Percentiles rank a stretch among this genome's conserved stretches.
Conservation (phyloP, 2,113 vertebrate species). For the Dinomys branickii region DNA sequence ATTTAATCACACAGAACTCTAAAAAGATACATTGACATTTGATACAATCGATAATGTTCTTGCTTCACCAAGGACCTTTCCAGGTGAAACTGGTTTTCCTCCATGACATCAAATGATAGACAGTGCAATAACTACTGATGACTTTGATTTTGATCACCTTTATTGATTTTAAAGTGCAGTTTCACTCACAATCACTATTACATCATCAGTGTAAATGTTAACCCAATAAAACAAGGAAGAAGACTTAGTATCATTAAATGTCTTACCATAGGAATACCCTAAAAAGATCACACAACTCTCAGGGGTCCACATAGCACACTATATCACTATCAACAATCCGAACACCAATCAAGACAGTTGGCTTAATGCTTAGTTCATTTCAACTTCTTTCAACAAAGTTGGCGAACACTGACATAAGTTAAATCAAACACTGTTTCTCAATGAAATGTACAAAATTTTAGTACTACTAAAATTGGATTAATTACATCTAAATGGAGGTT, state of each 20-base stretch:
- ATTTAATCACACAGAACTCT: not conserved
- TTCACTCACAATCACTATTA: not conserved
- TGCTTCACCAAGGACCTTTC: not conserved
- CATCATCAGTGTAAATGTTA: not conserved
- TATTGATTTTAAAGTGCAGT: not conserved
- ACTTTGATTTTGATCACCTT: not conserved
- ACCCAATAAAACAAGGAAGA: not conserved
- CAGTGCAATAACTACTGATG: too few species aligned
- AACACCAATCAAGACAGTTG: not conserved
- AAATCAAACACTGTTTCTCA: not conserved
- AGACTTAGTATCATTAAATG: not conserved
- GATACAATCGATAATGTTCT: not conserved
- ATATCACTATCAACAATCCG: not conserved
- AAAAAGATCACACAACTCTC: not conserved
- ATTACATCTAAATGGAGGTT: not conserved
- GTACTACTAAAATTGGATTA: not conserved
- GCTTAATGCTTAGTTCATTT: not conserved
- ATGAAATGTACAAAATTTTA: not conserved
- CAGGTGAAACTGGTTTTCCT: not conserved
- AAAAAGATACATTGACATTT: not conserved
- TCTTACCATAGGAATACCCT: not conserved
- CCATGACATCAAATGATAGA: not conserved
- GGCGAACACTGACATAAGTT: not conserved
- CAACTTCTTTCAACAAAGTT: not conserved
- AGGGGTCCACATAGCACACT: not conserved